Conservation (phyloP, 2,888 invertebrate genomes). For the Platynereis dumerilii region DNA sequence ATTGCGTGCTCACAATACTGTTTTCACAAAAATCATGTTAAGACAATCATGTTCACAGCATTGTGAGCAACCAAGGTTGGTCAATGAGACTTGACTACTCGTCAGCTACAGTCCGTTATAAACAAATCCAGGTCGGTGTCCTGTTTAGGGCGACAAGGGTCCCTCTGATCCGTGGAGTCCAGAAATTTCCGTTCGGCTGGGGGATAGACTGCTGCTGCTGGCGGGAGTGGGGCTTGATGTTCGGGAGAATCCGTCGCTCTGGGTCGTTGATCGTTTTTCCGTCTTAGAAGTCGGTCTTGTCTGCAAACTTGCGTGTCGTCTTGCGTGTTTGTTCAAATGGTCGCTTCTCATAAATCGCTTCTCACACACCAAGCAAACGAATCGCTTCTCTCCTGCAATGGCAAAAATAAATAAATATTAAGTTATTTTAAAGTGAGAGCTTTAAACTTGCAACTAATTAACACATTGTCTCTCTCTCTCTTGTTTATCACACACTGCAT, state of each 20-base stretch:
- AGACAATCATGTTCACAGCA: too few species aligned
- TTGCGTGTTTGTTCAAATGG: slow-evolving; percentile 72
- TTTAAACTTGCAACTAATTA: neutral
- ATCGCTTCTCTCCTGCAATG: slow-evolving; percentile 70
- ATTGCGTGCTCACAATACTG: too few species aligned
- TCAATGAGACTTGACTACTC: too few species aligned
- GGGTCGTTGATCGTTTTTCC: slow-evolving; percentile 6
- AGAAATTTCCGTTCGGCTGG: neutral
- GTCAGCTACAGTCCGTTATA: too few species aligned
- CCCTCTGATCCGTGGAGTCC: neutral
- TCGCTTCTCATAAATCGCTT: slow-evolving; percentile 74
- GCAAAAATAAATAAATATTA: neutral
- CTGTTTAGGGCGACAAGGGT: too few species aligned
- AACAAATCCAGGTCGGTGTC: too few species aligned
- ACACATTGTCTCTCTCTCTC: too few species aligned
- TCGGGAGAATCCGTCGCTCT: slow-evolving; percentile 25
- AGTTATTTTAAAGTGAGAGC: neutral
- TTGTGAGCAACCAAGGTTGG: too few species aligned
- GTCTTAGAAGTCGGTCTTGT: slow-evolving; percentile 13
- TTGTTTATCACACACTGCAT: too few species aligned
- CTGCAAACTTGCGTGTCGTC: slow-evolving; percentile 70
- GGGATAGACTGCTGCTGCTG: slow-evolving; percentile 6
- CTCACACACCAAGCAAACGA: slow-evolving; percentile 71
- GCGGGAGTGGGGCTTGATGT: slow-evolving; percentile 21
- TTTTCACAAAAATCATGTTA: too few species aligned